A percentile compares a stretch with the other conserved stretches of the same genome.
These are phyloP conservation scores for Oreochromis mossambicus DNA, from an alignment of 2,797 vertebrate species.

Conservation along the genomic window DNA sequence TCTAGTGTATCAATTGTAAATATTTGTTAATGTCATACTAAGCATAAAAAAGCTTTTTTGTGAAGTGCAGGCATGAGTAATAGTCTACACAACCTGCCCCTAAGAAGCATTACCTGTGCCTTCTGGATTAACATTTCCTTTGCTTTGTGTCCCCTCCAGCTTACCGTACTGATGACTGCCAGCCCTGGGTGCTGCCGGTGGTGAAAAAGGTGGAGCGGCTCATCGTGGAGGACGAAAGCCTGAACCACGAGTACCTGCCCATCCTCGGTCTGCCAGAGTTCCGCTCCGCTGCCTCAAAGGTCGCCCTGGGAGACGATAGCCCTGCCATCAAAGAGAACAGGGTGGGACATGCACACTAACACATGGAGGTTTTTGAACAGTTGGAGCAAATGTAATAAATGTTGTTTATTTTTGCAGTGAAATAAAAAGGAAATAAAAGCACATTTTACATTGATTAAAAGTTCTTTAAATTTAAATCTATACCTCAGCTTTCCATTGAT, in stretches of 20 bases:
- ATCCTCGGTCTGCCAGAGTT: conserved; percentile 92
- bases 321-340: conserved; percentile 84
- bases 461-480: background rate
- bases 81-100: background rate
- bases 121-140: accelerated
- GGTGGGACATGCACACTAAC: conserved; percentile 59
- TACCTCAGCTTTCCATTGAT: background rate
- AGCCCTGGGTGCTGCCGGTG: conserved; percentile 95
- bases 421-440: background rate
- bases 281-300: conserved; percentile 82
- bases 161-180: conserved; percentile 91
- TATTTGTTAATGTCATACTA: background rate
- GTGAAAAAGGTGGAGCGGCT: conserved; percentile 92
- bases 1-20: background rate
- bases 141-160: conserved; percentile 69
- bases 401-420: background rate
- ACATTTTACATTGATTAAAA: background rate
- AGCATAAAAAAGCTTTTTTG: background rate
- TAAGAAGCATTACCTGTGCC: background rate
- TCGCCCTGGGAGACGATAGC: conserved; percentile 88
- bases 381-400: background rate
- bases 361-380: background rate
- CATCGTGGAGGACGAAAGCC: conserved; percentile 79
- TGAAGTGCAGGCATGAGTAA: background rate
- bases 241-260: conserved; percentile 96